Percentiles rank a stretch among this genome's conserved stretches.
phyloP scores from a whole-genome alignment of 2,797 vertebrate species.

The Prionace glauca region DNA sequence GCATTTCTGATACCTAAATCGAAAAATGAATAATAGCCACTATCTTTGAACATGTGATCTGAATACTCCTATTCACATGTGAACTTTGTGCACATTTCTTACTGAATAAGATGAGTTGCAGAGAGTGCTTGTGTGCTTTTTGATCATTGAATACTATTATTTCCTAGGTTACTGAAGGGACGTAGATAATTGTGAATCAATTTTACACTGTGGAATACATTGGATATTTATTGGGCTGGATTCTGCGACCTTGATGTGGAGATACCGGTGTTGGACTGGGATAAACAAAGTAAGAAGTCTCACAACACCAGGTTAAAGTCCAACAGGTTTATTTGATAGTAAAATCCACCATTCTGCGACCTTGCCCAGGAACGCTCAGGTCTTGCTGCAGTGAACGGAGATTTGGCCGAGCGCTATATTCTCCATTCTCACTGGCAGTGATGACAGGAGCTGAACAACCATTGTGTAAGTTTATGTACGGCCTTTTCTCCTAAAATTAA shows the following conservation, averaged over 20 bases:
- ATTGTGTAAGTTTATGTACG: background rate
- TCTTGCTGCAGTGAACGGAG: too few relatives aligned
- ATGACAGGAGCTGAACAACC: too few relatives aligned
- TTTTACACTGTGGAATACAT: background rate
- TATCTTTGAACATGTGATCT: background rate
- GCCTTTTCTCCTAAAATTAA: background rate
- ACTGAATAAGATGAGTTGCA: background rate
- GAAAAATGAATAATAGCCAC: background rate
- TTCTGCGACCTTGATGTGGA: too few relatives aligned
- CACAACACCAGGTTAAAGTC: too few relatives aligned
- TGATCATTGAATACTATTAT: background rate
- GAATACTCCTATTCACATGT: background rate
- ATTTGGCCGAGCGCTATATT: too few relatives aligned
- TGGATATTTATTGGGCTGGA: background rate
- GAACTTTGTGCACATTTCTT: background rate
- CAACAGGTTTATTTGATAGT: too few relatives aligned
- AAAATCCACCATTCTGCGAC: too few relatives aligned
- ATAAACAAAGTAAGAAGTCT: too few relatives aligned
- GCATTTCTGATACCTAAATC: background rate
- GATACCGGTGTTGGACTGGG: too few relatives aligned
- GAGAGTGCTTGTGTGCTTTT: background rate
- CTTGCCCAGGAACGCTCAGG: too few relatives aligned
- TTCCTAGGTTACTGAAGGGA: background rate
- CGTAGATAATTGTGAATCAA: background rate
- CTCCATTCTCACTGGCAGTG: too few relatives aligned